Evolutionary conservation across 2,797 vertebrate species (phyloP), one percentile per base, ranked within the genome.

Genomic region (Gymnoscopelus braueri): DNA sequence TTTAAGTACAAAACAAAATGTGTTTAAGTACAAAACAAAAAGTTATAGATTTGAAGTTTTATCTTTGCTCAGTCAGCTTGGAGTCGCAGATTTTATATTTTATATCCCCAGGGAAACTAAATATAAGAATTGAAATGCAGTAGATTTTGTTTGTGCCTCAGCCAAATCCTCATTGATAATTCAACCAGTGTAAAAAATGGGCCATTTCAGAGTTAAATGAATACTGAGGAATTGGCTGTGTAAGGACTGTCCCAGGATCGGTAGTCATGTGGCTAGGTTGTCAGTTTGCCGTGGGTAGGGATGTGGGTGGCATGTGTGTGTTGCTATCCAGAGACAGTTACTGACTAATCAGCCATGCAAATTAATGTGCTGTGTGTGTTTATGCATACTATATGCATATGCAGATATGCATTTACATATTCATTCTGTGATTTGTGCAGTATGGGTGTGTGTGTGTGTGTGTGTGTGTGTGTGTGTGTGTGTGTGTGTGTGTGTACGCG

Each of bases 241-340:
- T 67, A 84, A 68, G 80, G 79, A 13, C 12, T 35, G 32, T 35
- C 32, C 32, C 32, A 35, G 54, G 11, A 12, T 24, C 19, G 2
- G 19, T 6, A 12, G 24, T 24, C 14, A 13, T 13, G 10, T 32
- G 55, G 24, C 26, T 1, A 32, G 64, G 81, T 59, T 72, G 78
- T 3, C 73, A 14, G 62, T 13, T 54, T 60, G 80, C 60, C 26
- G 60, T 60, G 48, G 74, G 35, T 63, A 3, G 55, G 69, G 49
- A 72, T 19, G 87, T 88, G 86, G 87, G 88, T 74, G 89, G 83
- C 78, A 79, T 82, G 72, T 63, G 61, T 60, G 61, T 71, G 64
- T 70, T 80, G 62, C 70, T 59, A 72, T 70, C 39, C 51, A 62
- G 74, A 5, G 14, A 19, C 67, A 60, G 72, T 84, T 77, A 44